Evolutionary conservation across 2,797 vertebrate genomes (phyloP), one percentile per base, ranked within the genome.

Genomic region (Alca torda): DNA sequence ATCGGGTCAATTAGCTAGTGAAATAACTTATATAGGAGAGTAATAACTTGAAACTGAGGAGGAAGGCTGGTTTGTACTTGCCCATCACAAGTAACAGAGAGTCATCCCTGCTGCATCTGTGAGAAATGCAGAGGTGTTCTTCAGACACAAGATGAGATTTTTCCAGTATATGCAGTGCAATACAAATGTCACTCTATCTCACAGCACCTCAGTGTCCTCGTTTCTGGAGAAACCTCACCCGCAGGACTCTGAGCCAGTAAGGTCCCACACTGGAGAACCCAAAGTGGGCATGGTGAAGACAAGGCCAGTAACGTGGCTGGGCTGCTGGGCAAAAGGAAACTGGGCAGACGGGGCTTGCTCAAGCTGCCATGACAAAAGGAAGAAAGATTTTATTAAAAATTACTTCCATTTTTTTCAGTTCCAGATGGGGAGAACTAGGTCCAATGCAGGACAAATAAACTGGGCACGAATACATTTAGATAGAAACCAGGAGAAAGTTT

Each of bases 1-100:
- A 7, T 56, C 31, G 67, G 43, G 31, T 64, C 48, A 92, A 28
- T 83, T 89, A 69, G 35, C 26, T 43, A 41, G n/a, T 51, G 39
- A 45, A 84, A 60, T 89, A 59, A 76, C 21, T 33, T n/a, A 56
- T 48, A 73, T 19, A 82, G 11, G 11, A 26, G 28, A 81, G 59
- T 51, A 87, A 89, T 39, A 87, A n/a, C 28, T 46, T 76, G 46
- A 45, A 92, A 87, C 33, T 37, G 51, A 76, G 35, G 43, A 90
- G 24, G 14, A 73, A 91, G 41, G 10, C 15, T 87, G 33, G 8
- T 56, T 70, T 73, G 25, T 35, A 51, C 13, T 31, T 92, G 39
- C 1, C 41, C 11, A 28, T 73, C 1, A 2, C 0, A 0, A 51
- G 23, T 0, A 11, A 64, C 45, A 50, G 53, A 75, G 33, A 45